Conservation (phyloP, 2,888 invertebrate species). For the Catocala sponsa region DNA sequence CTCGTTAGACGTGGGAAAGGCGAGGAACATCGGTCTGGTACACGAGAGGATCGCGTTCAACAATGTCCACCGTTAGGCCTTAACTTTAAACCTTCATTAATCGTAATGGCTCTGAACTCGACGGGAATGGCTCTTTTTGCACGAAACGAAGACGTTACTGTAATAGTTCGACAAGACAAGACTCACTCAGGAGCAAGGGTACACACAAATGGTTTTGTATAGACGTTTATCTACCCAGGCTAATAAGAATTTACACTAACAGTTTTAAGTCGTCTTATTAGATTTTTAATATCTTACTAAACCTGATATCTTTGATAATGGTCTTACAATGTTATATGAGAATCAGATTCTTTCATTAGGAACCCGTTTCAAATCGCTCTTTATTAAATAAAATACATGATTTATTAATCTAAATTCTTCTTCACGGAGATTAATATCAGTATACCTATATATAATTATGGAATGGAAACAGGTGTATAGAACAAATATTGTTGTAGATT, state of each 20-base stretch:
- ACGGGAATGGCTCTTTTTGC: conserved; percentile 81
- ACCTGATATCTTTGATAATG: conserved; percentile 47
- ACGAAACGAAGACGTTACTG: conserved; percentile 61
- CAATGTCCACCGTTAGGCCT: conserved; percentile 83
- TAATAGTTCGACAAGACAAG: conserved; percentile 71
- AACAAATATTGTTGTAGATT: conserved; percentile 41
- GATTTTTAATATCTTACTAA: conserved; percentile 35
- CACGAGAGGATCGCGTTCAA: conserved; percentile 76
- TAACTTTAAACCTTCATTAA: conserved; percentile 81
- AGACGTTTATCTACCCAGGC: conserved; percentile 19
- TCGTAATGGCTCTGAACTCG: conserved; percentile 80
- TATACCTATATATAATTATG: conserved; percentile 35
- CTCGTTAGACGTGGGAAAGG: conserved; percentile 87
- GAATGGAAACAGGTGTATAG: conserved; percentile 37
- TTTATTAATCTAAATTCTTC: conserved; percentile 39
- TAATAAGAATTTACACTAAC: conserved; percentile 36
- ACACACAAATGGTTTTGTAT: conserved; percentile 8
- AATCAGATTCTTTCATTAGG: conserved; percentile 42
- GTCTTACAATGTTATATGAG: conserved; percentile 25
- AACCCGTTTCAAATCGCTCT: conserved; percentile 43
- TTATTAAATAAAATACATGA: conserved; percentile 48
- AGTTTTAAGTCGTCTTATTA: conserved; percentile 29
- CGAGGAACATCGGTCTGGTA: conserved; percentile 61
- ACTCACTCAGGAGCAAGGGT: conserved; percentile 22
- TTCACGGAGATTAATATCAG: conserved; percentile 43